A percentile compares a stretch with the other conserved stretches of the same genome.
phyloP scores from a whole-genome alignment of 1,140 invertebrate genomes.

The Drosophila orena region DNA sequence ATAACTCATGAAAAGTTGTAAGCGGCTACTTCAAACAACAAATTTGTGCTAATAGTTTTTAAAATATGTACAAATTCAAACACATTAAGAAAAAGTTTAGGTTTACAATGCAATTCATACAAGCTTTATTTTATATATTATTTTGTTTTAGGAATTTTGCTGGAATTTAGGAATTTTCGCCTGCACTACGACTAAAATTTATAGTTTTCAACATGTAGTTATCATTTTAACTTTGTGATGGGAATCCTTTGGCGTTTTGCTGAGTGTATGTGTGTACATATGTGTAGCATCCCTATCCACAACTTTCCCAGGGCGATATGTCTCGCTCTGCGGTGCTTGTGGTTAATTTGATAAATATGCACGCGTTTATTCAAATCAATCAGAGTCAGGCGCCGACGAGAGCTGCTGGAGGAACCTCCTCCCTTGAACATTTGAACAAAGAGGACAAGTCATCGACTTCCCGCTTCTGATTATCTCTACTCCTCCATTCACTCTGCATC shows the following conservation, averaged over 20 bases:
- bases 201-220: no score
- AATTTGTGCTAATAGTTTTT: no score
- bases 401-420: neutral
- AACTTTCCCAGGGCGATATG: conserved; percentile 28
- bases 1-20: no score
- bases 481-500: conserved; percentile 37
- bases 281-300: conserved; percentile 11
- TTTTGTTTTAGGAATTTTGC: no score
- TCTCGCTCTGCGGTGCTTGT: conserved; percentile 51
- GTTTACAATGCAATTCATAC: no score
- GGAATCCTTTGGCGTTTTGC: neutral
- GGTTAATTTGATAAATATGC: conserved; percentile 83
- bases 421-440: conserved; percentile 5
- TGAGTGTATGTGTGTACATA: conserved; percentile 2
- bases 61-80: no score
- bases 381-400: conserved; percentile 63
- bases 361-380: conserved; percentile 83
- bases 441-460: conserved; percentile 33
- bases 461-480: conserved; percentile 13
- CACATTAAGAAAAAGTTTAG: no score
- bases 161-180: no score
- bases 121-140: no score
- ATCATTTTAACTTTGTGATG: no score
- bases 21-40: no score
- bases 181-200: no score